Conservation (phyloP, 2,113 vertebrate genomes). For the Mystacornis crossleyi region DNA sequence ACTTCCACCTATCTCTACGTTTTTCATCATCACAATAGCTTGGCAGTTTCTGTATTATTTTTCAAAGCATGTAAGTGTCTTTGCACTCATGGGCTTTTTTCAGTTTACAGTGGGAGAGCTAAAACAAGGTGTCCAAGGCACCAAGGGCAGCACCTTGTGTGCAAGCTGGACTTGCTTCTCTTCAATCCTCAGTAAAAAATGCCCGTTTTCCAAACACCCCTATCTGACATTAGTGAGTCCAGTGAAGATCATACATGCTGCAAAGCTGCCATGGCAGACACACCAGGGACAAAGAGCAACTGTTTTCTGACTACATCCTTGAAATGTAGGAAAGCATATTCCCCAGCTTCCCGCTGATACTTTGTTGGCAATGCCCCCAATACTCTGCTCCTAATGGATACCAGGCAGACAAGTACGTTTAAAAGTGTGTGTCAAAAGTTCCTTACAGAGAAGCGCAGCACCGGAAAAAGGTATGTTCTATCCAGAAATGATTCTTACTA, state of each 20-base stretch:
- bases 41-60: neutral
- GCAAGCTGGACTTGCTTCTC: neutral
- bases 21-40: neutral
- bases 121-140: neutral
- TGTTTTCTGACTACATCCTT: neutral
- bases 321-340: neutral
- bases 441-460: neutral
- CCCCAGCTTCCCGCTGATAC: neutral
- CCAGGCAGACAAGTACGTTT: neutral
- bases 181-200: neutral
- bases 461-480: neutral
- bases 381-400: neutral
- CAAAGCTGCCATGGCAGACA: neutral
- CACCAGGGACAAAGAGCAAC: neutral
- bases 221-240: neutral
- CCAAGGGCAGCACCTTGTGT: neutral
- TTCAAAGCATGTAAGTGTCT: neutral
- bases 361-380: neutral
- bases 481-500: neutral
- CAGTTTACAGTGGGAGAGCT: neutral
- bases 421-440: neutral
- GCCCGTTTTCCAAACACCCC: neutral
- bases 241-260: neutral
- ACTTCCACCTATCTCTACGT: neutral
- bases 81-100: neutral